Evolutionary conservation across 2,888 invertebrate genomes (phyloP).

Genomic region (Idaea dimidiata): DNA sequence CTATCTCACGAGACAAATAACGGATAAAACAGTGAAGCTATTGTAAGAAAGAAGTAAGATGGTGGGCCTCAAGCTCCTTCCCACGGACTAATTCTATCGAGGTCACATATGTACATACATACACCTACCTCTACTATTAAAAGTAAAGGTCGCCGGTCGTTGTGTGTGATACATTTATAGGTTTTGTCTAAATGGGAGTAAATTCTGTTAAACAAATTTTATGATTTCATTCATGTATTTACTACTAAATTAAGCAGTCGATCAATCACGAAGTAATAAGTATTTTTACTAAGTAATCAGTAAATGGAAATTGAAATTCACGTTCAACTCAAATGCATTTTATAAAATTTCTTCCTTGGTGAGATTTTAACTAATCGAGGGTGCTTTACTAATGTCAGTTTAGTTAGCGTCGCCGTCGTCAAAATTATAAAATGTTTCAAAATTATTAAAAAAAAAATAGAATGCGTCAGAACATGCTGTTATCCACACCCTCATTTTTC

Average conservation of each 20-base stretch:
- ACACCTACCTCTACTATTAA: slow-evolving; percentile 21
- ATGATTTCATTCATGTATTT: neutral
- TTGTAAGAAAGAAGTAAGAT: slow-evolving; percentile 34
- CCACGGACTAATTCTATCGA: slow-evolving; percentile 59
- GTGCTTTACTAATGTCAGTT: neutral
- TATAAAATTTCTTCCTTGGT: too few relatives aligned
- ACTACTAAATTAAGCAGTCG: neutral
- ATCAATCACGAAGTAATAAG: neutral
- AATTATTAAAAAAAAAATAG: too few relatives aligned
- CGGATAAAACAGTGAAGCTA: slow-evolving; percentile 31
- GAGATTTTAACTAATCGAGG: neutral
- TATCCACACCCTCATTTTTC: too few relatives aligned
- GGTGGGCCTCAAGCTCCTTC: slow-evolving; percentile 49
- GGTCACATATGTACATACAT: slow-evolving; percentile 36
- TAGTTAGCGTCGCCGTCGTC: neutral
- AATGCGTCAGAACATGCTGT: too few relatives aligned
- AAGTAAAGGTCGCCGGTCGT: slow-evolving; percentile 18
- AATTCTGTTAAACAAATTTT: too few relatives aligned
- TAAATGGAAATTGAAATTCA: neutral
- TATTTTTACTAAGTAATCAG: too few relatives aligned
- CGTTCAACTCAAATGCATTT: neutral
- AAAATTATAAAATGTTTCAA: neutral
- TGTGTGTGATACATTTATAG: slow-evolving; percentile 4
- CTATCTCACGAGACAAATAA: slow-evolving; percentile 33
- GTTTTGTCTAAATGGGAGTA: neutral